Conservation (phyloP, 2,888 invertebrate genomes). For the Arrhopalites spinosus region DNA sequence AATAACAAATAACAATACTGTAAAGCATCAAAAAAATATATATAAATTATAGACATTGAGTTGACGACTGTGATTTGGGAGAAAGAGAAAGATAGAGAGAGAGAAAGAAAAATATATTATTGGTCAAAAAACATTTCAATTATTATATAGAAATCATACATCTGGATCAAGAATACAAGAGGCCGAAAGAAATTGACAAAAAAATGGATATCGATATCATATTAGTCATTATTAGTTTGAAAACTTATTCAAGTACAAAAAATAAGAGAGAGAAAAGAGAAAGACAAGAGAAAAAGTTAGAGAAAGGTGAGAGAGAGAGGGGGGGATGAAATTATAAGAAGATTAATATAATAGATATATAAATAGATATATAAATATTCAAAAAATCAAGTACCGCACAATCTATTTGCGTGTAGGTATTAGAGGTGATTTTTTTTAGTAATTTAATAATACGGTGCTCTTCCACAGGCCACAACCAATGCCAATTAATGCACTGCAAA, state of each 20-base stretch:
- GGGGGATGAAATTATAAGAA: neutral
- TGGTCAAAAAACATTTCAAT: neutral
- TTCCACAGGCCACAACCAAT: slow-evolving; percentile 37
- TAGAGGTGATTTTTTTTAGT: slow-evolving; percentile 33
- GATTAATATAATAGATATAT: neutral
- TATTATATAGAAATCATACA: neutral
- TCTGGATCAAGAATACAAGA: neutral
- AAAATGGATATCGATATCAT: neutral
- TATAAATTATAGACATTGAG: no score
- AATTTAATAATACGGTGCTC: slow-evolving; percentile 34
- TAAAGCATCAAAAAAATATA: no score
- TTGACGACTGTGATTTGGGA: no score
- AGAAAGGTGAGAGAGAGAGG: neutral
- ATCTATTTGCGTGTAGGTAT: slow-evolving; percentile 36
- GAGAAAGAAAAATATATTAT: neutral
- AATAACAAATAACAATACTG: no score
- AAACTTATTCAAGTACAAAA: neutral
- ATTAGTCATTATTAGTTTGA: neutral
- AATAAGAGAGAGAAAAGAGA: slow-evolving; percentile 4
- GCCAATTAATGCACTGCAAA: slow-evolving; percentile 35
- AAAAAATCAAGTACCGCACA: slow-evolving; percentile 35
- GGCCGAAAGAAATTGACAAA: neutral
- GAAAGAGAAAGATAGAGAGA: neutral
- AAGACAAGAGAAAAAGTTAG: slow-evolving; percentile 10
- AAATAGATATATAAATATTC: slow-evolving; percentile 1